A percentile compares a stretch with the other conserved stretches of the same genome.
These are phyloP conservation scores for Diarsia mendica DNA, from an alignment of 2,888 invertebrate species.

Conservation along the genomic window DNA sequence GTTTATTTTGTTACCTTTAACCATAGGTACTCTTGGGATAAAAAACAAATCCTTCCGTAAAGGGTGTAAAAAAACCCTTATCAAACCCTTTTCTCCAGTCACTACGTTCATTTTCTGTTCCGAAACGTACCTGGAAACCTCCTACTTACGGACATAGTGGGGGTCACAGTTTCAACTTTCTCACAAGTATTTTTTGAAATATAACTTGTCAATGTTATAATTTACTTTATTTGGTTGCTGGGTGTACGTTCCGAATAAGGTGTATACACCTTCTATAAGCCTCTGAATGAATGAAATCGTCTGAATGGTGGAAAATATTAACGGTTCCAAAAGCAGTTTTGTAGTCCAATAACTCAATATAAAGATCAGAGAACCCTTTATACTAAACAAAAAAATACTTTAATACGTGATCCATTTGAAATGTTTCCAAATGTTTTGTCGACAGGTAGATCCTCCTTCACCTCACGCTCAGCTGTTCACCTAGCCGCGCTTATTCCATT, in stretches of 20 bases:
- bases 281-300: neutral
- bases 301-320: neutral
- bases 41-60: neutral
- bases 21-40: neutral
- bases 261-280: no score
- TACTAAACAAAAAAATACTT: neutral
- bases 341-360: neutral
- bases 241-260: no score
- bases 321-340: neutral
- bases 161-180: no score
- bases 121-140: no score
- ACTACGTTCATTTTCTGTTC: no score
- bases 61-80: no score
- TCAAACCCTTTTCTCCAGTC: no score
- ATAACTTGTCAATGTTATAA: no score
- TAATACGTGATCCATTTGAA: slow-evolving; percentile 7
- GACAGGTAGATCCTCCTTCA: slow-evolving; percentile 68
- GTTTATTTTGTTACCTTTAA: neutral
- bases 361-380: neutral
- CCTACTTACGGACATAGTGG: no score
- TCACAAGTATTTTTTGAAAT: no score
- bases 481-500: slow-evolving; percentile 63
- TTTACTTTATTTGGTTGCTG: no score
- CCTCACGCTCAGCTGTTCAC: slow-evolving; percentile 54
- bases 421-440: slow-evolving; percentile 53